Base-by-base conservation (phyloP, 2,113 vertebrate species). In the Baryphthengus martii region DNA sequence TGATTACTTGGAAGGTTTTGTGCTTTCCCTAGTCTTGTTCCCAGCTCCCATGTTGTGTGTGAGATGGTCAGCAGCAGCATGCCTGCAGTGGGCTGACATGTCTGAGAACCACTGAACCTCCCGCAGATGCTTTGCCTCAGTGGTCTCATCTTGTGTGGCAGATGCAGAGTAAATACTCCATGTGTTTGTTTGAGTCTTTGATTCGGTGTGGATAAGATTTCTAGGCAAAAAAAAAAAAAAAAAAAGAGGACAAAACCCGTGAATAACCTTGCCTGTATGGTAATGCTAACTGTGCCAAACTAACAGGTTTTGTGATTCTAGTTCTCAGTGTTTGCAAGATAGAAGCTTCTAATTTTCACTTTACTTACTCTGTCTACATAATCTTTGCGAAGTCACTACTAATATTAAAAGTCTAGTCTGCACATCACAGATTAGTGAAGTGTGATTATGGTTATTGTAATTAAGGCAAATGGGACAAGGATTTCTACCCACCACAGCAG, bases 271-370 rank as follows among this genome's bases (percentile, higher is more conserved):
- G 42, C 18, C 73, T 67, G 2, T n/a, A 16, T 63, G 35, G 61
- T 87, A 25, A 17, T 77, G 26, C 83, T 94, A 55, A 88, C 72
- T 3, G 4, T 78, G 68, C 35, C 80, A 83, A 35, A 86, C 80
- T 97, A 96, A 92, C 90, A 66, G 79, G 35, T 84, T 79, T 93
- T 77, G 50, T 63, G 26, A 53, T 77, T 80, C 47, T 77, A 33
- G 16, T 92, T 92, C 65, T 86, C 7, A 3, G 7, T 59, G 56
- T 84, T 91, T 28, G 42, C 0, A 0, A 95, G 61, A n/a, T 59
- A 67, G 26, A 67, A 89, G 55, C 89, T 81, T 71, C 73, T 95
- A 11, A 81, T 93, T 84, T 83, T 89, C 70, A 44, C 63, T 85
- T 81, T 35, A 26, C 94, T 87, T 85, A 35, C 62, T 61, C 78